Evolutionary conservation across 2,113 vertebrate species (phyloP).

Genomic region (Dermatemys mawii): DNA sequence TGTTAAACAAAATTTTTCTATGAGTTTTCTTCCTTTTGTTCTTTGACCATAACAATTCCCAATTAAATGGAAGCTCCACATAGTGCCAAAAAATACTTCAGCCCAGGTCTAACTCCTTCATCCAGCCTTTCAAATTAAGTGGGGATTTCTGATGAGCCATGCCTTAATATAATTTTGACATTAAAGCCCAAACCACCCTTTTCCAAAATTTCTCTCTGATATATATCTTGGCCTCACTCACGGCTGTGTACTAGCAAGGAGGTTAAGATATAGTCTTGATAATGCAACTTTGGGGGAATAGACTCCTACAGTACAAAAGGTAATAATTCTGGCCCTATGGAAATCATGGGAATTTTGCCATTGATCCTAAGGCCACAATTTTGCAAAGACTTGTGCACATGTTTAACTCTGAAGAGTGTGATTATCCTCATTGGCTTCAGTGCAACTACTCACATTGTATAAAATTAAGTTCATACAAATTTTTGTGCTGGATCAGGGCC

Average conservation of each 20-base stretch:
- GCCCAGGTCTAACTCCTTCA: not conserved
- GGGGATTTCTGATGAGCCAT: not conserved
- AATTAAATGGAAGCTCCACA: not conserved
- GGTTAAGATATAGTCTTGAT: not conserved
- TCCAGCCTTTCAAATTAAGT: not conserved
- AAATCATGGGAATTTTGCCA: not conserved
- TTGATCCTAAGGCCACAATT: not conserved
- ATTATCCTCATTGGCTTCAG: not conserved
- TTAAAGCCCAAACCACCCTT: not conserved
- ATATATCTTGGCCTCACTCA: not conserved
- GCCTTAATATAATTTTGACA: not conserved
- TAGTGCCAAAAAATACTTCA: not conserved
- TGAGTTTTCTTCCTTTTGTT: not conserved
- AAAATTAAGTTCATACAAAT: not conserved
- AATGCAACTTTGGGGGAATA: not conserved
- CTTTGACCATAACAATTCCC: not conserved
- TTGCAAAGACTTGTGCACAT: not conserved
- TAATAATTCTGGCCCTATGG: not conserved
- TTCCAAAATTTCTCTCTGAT: not conserved
- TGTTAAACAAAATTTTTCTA: too few species aligned
- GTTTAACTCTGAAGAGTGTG: not conserved
- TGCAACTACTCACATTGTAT: not conserved
- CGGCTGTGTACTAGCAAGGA: not conserved
- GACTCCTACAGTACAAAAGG: not conserved
- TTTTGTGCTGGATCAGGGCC: too few species aligned